Evolutionary conservation across 2,888 invertebrate genomes (phyloP).

Genomic region (Platynereis dumerilii): DNA sequence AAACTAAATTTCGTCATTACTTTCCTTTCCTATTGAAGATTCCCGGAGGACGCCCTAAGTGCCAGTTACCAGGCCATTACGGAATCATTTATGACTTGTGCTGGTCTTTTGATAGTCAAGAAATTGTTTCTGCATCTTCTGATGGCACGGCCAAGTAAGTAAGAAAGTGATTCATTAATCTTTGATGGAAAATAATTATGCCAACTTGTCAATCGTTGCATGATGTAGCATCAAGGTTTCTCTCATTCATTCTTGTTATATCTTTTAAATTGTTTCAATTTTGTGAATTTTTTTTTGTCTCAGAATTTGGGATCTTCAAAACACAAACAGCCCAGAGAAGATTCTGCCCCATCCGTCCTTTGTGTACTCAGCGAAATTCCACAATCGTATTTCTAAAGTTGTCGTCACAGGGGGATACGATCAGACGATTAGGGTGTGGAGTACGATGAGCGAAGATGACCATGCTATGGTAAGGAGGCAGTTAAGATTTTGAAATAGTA

Average conservation of each 20-base stretch:
- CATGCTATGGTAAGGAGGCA: slow-evolving; percentile 41
- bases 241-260: too few relatives aligned
- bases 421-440: slow-evolving; percentile 72
- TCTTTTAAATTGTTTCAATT: not conserved
- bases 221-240: too few relatives aligned
- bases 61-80: slow-evolving; percentile 69
- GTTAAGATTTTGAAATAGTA: not conserved
- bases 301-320: slow-evolving; percentile 67
- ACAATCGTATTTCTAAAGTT: slow-evolving; percentile 64
- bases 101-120: slow-evolving; percentile 70
- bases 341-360: slow-evolving; percentile 74
- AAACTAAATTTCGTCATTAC: too few relatives aligned
- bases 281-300: not conserved
- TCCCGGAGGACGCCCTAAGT: slow-evolving; percentile 64
- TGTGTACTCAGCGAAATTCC: slow-evolving; percentile 73
- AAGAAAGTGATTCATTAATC: too few relatives aligned
- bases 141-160: slow-evolving; percentile 70
- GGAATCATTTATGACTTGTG: slow-evolving; percentile 72
- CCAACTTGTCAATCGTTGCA: too few relatives aligned
- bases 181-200: too few relatives aligned
- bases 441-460: slow-evolving; percentile 44
- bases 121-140: slow-evolving; percentile 72
- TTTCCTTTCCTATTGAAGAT: slow-evolving; percentile 53
- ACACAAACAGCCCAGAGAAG: slow-evolving; percentile 45
- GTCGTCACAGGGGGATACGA: slow-evolving; percentile 74